Base-by-base conservation (phyloP, 2,797 vertebrate species). In the Rhinoraja longicauda region DNA sequence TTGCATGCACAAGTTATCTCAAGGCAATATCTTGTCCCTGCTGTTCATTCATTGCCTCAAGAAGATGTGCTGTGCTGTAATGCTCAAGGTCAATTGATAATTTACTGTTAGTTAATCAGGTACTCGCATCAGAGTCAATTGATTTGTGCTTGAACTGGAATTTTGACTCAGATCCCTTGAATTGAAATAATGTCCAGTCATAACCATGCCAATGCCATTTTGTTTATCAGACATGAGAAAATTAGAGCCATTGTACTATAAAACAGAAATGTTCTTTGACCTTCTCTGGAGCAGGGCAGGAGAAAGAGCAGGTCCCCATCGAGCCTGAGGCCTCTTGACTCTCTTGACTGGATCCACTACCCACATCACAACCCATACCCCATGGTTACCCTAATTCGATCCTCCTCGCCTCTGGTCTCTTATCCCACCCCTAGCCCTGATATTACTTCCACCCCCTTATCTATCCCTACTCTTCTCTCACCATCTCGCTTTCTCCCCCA, bases 61-160 rank as follows among this genome's bases (percentile, higher is more conserved):
- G 3, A 72, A 72, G 36, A 26, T 29, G 0, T 13, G 75, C 12
- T 57, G 70, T 13, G 39, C 26, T 75, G 39, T 92, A 70, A 53
- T 91, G 70, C 45, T 91, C 67, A 73, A 53, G 91, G 90, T 67
- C 67, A 91, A 92, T 57, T 75, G 90, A 45, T 72, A 64, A 70
- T 72, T 32, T 45, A 72, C 32, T 39, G 84, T 91, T 53, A 64
- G 36, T 91, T 91, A 73, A 72, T 91, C 67, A 72, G 64, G 72
- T 39, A 72, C 21, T 91, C 88, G 8, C 67, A 72, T 26, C 72
- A 32, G 32, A 90, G 39, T 45, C 62, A 70, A 32, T 91, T 72
- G 15, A 75, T 75, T 57, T 53, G 70, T 75, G 26, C n/a, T 75
- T 53, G 70, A 57, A 57, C 24, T 6, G 17, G 39, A 8, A 75